Base-by-base conservation (phyloP, 2,113 vertebrate genomes). In the Perca schrenkii region DNA sequence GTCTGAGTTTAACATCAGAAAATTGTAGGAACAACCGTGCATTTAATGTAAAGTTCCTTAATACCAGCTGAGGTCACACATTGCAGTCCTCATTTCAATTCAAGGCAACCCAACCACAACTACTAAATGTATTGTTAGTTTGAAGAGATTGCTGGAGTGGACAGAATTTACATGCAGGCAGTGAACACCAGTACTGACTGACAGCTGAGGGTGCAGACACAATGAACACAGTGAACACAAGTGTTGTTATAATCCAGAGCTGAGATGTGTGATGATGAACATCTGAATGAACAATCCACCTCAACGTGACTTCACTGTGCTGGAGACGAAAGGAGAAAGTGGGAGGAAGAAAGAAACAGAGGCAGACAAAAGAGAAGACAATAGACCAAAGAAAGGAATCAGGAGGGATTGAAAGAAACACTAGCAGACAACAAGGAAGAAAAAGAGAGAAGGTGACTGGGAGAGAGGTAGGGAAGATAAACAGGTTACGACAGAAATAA, bases 401-500 rank as follows among this genome's bases (percentile, higher is more conserved):
- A 71, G 15, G 52, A n/a, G n/a, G 15, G 19, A 66, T 16, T 31
- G 12, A 49, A 61, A 68, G 28, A 76, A 31, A 58, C 2, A 65
- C 6, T 2, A 40, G 28, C 52, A 31, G 7, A 73, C 4, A 31
- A 63, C 13, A 43, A 63, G 22, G 22, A 34, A 53, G 54, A 74
- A 21, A 65, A 12, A 36, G 62, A 80, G 11, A 25, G 31, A 28
- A 34, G 56, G 25, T n/a, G n/a, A 54, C 60, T 36, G 69, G 14
- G n/a, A 36, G n/a, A 17, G 4, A 52, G 36, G 31, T 25, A 17
- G 71, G 25, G 36, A 72, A 61, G 25, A 28, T 40, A 25, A 67
- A 34, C 31, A 83, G 49, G 61, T 54, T 60, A 77, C 3, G 83
- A 87, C 89, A 91, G 87, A 95, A 94, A 94, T 94, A 94, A 92